Evolutionary conservation across 1,140 invertebrate species (phyloP).

Genomic region (Caerostris darwini): DNA sequence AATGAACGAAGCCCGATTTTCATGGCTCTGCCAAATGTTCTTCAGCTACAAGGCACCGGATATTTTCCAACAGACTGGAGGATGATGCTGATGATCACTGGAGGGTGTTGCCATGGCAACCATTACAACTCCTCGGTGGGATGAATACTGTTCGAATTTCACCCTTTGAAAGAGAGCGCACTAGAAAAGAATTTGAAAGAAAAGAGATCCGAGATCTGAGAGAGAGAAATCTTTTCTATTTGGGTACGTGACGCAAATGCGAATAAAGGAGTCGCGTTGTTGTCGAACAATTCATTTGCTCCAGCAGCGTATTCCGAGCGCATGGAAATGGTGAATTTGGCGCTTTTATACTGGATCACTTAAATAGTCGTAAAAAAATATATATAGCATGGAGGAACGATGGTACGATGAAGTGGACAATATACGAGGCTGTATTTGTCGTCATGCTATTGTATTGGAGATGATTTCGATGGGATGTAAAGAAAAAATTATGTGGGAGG

Average conservation of each 20-base stretch:
- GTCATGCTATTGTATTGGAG: too few relatives aligned
- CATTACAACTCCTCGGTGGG: background rate
- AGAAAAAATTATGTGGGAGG: too few relatives aligned
- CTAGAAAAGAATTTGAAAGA: conserved; percentile 10
- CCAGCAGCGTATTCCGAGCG: background rate
- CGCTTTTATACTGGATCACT: background rate
- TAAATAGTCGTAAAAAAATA: background rate
- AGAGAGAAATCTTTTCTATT: conserved; percentile 37
- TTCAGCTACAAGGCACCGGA: background rate
- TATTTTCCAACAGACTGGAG: background rate
- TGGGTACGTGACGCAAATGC: conserved; percentile 38
- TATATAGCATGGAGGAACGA: too few relatives aligned
- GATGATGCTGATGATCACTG: conserved; percentile 4
- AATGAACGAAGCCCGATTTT: conserved; percentile 66
- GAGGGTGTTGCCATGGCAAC: conserved; percentile 70
- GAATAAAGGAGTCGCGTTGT: conserved; percentile 14
- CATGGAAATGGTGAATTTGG: background rate
- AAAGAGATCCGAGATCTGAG: background rate
- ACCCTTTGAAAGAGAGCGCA: background rate
- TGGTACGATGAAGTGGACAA: too few relatives aligned
- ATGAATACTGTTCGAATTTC: conserved; percentile 54
- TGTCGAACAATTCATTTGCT: background rate
- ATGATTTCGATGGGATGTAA: too few relatives aligned
- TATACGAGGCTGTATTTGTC: too few relatives aligned
- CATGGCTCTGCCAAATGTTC: conserved; percentile 47